Base-by-base conservation (phyloP, 2,888 invertebrate genomes). In the Ptilodon capucinus region DNA sequence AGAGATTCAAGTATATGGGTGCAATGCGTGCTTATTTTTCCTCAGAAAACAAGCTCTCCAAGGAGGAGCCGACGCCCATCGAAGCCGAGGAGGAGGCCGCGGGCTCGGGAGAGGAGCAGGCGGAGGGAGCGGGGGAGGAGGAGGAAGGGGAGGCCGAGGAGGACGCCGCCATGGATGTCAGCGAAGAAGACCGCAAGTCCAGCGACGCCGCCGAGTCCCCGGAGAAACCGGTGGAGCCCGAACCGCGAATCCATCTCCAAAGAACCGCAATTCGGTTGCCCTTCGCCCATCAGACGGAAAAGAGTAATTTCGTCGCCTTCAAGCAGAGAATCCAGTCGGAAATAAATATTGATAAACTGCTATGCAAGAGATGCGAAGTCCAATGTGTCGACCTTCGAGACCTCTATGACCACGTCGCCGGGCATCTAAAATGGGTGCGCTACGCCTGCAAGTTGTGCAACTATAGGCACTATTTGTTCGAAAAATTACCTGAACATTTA, bases 371-470 rank as follows among this genome's bases (percentile, higher is more conserved):
- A 42, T 94, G 94, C 67, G 84, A 91, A 34, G 70, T 69, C 11
- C 88, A 81, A 57, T 92, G 91, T 65, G 71, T 81, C 1, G 87
- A 91, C 21, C 70, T 91, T 13, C 83, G 87, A 42, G 92, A 92
- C 57, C 72, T 95, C 5, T 85, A 93, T 18, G 79, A 84, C 40
- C 95, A 95, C 64, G 93, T 94, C 81, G 93, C 94, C 0, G 67
- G 67, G 4, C 95, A 95, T 72, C 92, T 94, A 50, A 93, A 94
- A 51, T 95, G 95, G 94, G 92, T 94, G 66, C 92, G 95, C 21
- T 97, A 94, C 73, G 94, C 94, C 46, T 97, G 97, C 72, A 94
- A 93, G 67, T 79, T 94, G 14, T 97, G 97, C 78, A 92, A 93
- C 42, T 96, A 93, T 69, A 93, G 93, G 69, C 92, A 94, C 51